Base-by-base conservation (phyloP, 92 coral and sea anemone genomes). In the Palythoa heliodiscus region DNA sequence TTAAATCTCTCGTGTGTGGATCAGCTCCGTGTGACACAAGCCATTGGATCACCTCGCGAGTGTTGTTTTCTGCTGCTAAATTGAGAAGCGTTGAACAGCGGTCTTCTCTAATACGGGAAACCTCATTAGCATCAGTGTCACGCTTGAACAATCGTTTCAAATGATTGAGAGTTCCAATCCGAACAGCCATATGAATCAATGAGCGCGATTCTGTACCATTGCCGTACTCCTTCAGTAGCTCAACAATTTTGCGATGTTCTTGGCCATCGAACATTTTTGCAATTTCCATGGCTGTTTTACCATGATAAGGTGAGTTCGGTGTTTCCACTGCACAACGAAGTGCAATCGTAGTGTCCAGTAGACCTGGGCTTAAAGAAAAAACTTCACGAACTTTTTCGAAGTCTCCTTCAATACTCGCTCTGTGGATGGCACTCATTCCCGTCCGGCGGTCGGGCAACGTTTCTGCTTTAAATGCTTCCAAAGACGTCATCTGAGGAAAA, bases 21-120 rank as follows among this genome's bases (percentile, higher is more conserved):
- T 77, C 82, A 29, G 82, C 82, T 57, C 82, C 82, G 17, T 77
- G 70, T 5, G 82, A 54, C 11, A 76, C 69, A 55, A 76, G 82
- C 82, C 82, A 76, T 11, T 60, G 70, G 7, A 76, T 60, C 4
- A 76, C 82, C 24, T 76, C 82, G 19, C 82, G 69, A 24, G 82
- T 54, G 39, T 76, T 76, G 50, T 76, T 38, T 16, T 40, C 50
- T 5, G 82, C 82, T 35, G 82, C 82, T 55, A 76, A 55, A 12
- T 35, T 76, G 67, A 76, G 82, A 6, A 57, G 82, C 13, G 82
- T 76, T 17, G 82, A 76, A 7, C 82, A 60, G 57, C 52, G 70
- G 43, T 76, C 82, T 55, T 76, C 82, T 37, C 37, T 76, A 50
- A 55, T 55, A 35, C 25, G 82, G 22, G 82, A 76, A 54, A 54